Evolutionary conservation across 2,113 vertebrate genomes (phyloP).

Genomic region (Corythaeola cristata): DNA sequence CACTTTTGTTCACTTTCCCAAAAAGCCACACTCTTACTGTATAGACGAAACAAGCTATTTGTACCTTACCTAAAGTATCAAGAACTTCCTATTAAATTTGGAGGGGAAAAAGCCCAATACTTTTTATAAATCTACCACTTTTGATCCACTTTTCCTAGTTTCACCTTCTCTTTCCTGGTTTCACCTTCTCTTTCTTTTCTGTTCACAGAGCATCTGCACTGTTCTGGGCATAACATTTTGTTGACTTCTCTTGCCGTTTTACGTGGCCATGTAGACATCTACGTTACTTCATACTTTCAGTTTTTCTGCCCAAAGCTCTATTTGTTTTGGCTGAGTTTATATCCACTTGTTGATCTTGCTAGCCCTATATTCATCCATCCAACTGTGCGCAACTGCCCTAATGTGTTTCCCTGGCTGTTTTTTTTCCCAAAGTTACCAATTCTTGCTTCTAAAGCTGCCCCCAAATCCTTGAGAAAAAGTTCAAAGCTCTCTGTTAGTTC

Average conservation of each 20-base stretch:
- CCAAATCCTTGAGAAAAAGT: neutral
- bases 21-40: neutral
- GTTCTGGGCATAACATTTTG: neutral
- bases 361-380: neutral
- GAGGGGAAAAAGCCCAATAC: neutral
- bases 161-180: neutral
- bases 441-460: neutral
- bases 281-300: neutral
- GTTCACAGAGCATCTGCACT: neutral
- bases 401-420: neutral
- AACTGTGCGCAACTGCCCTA: neutral
- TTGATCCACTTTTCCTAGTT: neutral
- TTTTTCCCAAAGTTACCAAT: neutral
- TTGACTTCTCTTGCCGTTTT: neutral
- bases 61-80: neutral
- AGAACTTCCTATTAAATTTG: neutral
- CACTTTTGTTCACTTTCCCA: neutral
- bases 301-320: neutral
- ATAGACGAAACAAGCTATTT: neutral
- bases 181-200: neutral
- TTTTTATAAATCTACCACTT: neutral
- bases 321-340: neutral
- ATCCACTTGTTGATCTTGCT: neutral
- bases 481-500: too few relatives aligned
- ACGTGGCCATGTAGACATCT: neutral